Evolutionary conservation across 1,140 invertebrate species (phyloP), one percentile per base, ranked within the genome.

Genomic region (Rhopalosiphum maidis): DNA sequence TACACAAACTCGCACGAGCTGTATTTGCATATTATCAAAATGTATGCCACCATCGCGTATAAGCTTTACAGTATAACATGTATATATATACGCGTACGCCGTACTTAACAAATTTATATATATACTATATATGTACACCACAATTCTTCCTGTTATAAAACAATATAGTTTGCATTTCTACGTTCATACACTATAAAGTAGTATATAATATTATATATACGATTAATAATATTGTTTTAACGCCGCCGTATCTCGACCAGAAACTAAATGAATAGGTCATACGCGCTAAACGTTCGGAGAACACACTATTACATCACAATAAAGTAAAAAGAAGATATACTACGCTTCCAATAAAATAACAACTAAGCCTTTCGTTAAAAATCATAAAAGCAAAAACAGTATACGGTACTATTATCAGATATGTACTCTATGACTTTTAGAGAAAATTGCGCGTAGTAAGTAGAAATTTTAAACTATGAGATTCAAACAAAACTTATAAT

Each of bases 21-120:
- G 60, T 77, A n/a, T 77, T 77, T 77, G 60, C 60, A 77, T 77
- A 77, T 77, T 77, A 77, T 77, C 60, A n/a, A 77, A n/a, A 77
- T n/a, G 60, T 68, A 68, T 68, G 60, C 60, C 11, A 4, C 60
- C 30, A 68, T 9, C 8, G 60, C 11, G 25, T 68, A 30, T 68
- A 68, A 68, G 60, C 60, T 68, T 68, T 68, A n/a, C 30, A 68
- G 30, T 68, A n/a, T 68, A 68, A n/a, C 30, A 68, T 30, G n/a
- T 30, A 51, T 18, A 18, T 51, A 51, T 18, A 60, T 60, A 25
- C 30, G 54, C 54, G 22, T 23, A n/a, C n/a, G n/a, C n/a, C n/a
- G n/a, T n/a, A 25, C 23, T 55, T 55, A 55, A 55, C 23, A 6
- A 55, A 25, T 23, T 22, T 55, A 60, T 60, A 25, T 60, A 60